Evolutionary conservation across 2,888 invertebrate species (phyloP).

Genomic region (Parnassius glacialis): DNA sequence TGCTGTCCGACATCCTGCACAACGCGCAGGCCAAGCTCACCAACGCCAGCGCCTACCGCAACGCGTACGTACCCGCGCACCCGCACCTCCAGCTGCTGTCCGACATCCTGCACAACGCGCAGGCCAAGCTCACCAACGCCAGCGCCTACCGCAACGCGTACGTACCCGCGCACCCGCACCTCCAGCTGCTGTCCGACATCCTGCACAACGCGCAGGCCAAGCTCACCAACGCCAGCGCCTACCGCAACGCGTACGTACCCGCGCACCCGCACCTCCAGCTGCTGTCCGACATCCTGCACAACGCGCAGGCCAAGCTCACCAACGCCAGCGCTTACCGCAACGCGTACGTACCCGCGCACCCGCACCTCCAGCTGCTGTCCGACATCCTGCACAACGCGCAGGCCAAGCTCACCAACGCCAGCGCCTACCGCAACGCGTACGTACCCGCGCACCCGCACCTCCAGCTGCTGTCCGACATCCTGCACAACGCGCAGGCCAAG

Average conservation of each 20-base stretch:
- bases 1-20: constrained; percentile 76
- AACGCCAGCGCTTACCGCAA: too few relatives aligned
- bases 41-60: constrained; percentile 54
- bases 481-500: neutral
- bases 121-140: constrained; percentile 45
- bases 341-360: too few relatives aligned
- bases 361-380: constrained; percentile 93
- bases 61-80: constrained; percentile 79
- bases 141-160: constrained; percentile 86
- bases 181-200: constrained; percentile 98
- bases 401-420: constrained; percentile 46
- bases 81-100: too few relatives aligned
- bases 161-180: constrained; percentile 92
- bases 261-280: neutral
- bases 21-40: neutral
- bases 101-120: neutral
- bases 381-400: neutral
- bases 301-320: too few relatives aligned
- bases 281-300: too few relatives aligned
- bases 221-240: constrained; percentile 97
- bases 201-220: constrained; percentile 98
- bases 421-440: constrained; percentile 83
- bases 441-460: neutral
- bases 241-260: constrained; percentile 87
- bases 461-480: too few relatives aligned